These are phyloP conservation scores for Colletes gigas DNA, from an alignment of 1,140 invertebrate genomes.

Conservation along the genomic window DNA sequence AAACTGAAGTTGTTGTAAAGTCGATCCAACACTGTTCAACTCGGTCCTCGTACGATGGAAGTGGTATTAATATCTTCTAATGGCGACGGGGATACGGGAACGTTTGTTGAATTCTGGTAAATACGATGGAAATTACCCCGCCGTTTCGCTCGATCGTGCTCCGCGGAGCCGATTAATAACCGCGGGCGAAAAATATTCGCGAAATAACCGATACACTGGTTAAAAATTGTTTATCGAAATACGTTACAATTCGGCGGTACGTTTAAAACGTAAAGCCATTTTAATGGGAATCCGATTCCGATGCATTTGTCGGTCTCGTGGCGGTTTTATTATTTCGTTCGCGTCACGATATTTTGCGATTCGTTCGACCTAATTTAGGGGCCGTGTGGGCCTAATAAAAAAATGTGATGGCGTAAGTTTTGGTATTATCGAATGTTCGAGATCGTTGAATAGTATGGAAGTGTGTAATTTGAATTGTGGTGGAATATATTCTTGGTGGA, in stretches of 20 bases:
- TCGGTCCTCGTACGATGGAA: constrained; percentile 27
- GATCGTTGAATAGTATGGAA: too few species aligned
- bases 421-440: too few species aligned
- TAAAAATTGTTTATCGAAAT: neutral
- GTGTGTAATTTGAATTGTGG: too few species aligned
- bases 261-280: neutral
- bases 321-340: neutral
- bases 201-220: neutral
- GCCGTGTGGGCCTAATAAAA: too few species aligned
- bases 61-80: constrained; percentile 49
- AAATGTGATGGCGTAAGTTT: too few species aligned
- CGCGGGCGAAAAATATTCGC: neutral
- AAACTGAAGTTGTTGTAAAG: constrained; percentile 63
- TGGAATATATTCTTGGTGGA: too few species aligned
- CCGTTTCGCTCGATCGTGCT: neutral
- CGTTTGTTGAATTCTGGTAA: constrained; percentile 20
- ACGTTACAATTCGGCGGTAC: neutral
- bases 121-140: neutral
- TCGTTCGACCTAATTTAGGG: neutral
- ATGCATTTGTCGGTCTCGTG: neutral
- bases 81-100: constrained; percentile 8
- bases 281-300: neutral
- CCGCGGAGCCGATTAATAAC: neutral
- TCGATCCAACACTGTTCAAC: constrained; percentile 46
- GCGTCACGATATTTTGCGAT: neutral